Base-by-base conservation (phyloP, 2,888 invertebrate genomes). In the Heliconius ismenius region DNA sequence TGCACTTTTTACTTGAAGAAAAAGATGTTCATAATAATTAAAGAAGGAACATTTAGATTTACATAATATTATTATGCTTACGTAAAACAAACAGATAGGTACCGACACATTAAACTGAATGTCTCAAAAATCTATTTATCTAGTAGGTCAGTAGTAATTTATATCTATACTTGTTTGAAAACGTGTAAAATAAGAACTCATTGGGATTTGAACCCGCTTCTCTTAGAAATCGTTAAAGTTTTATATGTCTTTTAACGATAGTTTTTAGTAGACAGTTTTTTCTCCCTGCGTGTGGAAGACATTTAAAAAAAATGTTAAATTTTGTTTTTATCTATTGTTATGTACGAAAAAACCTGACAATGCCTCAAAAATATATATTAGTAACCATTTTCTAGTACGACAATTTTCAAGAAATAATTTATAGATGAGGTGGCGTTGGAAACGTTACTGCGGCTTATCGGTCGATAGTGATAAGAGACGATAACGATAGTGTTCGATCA, bases 401-500 rank as follows among this genome's bases (percentile, higher is more conserved):
- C 62, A 39, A 63, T 73, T 13, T 75, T 36, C 36, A 70, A 75
- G 36, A 70, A 75, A 54, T 75, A 49, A 36, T 49, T 70, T 70
- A n/a, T 28, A 28, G 49, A 60, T 49, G 43, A 62, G 69, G 62
- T 68, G 62, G 60, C 36, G 49, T 69, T 75, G 70, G 73, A 39
- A 73, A 64, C 76, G 76, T 75, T 76, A 82, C 84, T 85, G 84
- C 85, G 82, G 82, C 62, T 79, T 79, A 79, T 79, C 79, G 74
- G 74, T 69, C 75, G 79, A 79, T 79, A 73, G 70, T 72, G 79
- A 79, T 79, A 79, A 75, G 62, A 36, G 43, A 18, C 81, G 84
- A 84, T 86, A 83, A 80, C 81, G 81, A 81, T 82, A 83, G 81
- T 63, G 74, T 73, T 65, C 76, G 87, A 89, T 89, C 88, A 83